Conservation (phyloP, 1,140 invertebrate species). For the Dendroctonus ponderosae region DNA sequence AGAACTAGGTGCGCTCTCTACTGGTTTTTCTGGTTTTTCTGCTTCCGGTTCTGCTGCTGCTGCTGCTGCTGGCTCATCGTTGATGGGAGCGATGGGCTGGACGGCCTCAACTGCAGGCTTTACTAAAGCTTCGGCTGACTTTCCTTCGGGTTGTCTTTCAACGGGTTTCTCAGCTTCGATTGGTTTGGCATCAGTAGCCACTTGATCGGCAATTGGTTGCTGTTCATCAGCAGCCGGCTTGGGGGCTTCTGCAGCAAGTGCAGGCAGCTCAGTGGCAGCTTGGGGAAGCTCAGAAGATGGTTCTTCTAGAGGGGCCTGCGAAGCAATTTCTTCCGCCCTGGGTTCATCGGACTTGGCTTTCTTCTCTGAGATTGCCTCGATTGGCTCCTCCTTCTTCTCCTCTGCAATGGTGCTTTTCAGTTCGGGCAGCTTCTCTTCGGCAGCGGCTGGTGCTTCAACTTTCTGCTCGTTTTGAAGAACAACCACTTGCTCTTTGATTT, state of each 20-base stretch:
- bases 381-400: slow-evolving; percentile 18
- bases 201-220: slow-evolving; percentile 14
- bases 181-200: slow-evolving; percentile 14
- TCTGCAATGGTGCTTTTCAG: slow-evolving; percentile 26
- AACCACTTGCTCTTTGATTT: slow-evolving; percentile 39
- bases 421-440: slow-evolving; percentile 43
- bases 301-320: slow-evolving; percentile 17
- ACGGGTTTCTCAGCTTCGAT: slow-evolving; percentile 21
- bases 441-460: slow-evolving; percentile 38
- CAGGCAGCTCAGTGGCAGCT: slow-evolving; percentile 10
- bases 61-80: neutral
- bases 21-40: slow-evolving; percentile 41
- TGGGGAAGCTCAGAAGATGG: slow-evolving; percentile 8
- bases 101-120: slow-evolving; percentile 10
- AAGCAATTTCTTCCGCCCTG: slow-evolving; percentile 26
- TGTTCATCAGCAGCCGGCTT: slow-evolving; percentile 11
- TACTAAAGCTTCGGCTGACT: slow-evolving; percentile 25
- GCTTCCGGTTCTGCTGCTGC: slow-evolving; percentile 40
- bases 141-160: slow-evolving; percentile 30
- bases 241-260: slow-evolving; percentile 7
- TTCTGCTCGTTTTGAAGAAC: slow-evolving; percentile 41
- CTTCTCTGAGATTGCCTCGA: slow-evolving; percentile 36
- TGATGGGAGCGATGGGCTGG: neutral
- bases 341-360: slow-evolving; percentile 43
- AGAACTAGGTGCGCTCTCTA: slow-evolving; percentile 45